Base-by-base conservation (phyloP, 2,888 invertebrate species). In the Lycia hirtaria region DNA sequence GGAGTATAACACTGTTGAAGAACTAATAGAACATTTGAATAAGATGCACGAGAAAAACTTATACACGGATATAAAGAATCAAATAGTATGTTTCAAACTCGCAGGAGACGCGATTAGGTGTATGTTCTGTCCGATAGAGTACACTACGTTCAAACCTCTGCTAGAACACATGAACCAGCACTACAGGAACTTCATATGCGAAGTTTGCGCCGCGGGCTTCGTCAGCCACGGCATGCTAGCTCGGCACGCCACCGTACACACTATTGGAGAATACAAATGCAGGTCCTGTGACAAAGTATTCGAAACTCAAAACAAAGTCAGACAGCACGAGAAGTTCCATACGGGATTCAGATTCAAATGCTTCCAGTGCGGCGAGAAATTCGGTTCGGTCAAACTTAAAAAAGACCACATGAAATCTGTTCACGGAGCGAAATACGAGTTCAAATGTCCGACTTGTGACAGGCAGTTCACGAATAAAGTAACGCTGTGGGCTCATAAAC, bases 281-380 rank as follows among this genome's bases (percentile, higher is more conserved):
- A 73, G 76, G 20, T 64, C 73, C 5, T 93, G 93, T 56, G 74
- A 85, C 0, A 93, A 93, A 71, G 81, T 87, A 0, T 93, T 93
- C 50, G 85, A 88, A n/a, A 91, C 90, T 0, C 75, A 82, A 9
- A 76, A 85, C 20, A 90, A 91, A 56, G 79, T 87, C 56, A 83
- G 84, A 38, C 81, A 86, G 0, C 93, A 93, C 55, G 88, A 88
- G 48, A 85, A 83, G 30, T 80, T 82, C 1, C 87, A 92, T 0
- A 92, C 88, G 35, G 70, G 78, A 0, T 75, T 81, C 30, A 69
- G 56, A 40, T 80, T 5, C 60, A 83, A 81, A 54, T 88, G 88
- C 41, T 79, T 80, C 0, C 83, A 82, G 19, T 88, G 88, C 50
- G 72, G 72, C 2, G 73, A 84, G 14, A 82, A 80, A 26, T 88